Base-by-base conservation (phyloP, 2,888 invertebrate species). In the Timandra comae region DNA sequence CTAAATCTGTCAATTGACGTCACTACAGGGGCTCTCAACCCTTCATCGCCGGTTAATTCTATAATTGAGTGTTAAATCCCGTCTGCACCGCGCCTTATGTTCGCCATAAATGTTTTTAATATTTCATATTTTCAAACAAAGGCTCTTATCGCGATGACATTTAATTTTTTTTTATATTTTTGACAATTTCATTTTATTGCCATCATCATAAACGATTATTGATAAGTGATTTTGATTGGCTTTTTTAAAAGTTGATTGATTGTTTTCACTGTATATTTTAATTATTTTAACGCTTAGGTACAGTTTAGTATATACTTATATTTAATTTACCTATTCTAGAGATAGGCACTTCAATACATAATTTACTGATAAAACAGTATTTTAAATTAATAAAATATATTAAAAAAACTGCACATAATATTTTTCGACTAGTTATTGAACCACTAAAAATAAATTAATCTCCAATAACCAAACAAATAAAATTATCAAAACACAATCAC, bases 41-140 rank as follows among this genome's bases (percentile, higher is more conserved):
- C 81, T 82, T 81, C 77, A 74, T 44, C 67, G 58, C 60, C 55
- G 70, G 73, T 78, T 84, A 82, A 84, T 82, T 77, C 75, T 67
- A 82, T 84, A 82, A 84, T 84, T 84, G 84, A 82, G 81, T 81
- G 81, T 78, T 80, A 81, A 82, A 77, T 76, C 81, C 67, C 59
- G 56, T 54, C 57, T 65, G 64, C 78, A 73, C 75, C 67, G 78
- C 67, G 73, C 61, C 60, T 52, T 56, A 59, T 64, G 68, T 74
- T 79, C 79, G 76, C 82, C 76, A 77, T 77, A 61, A 74, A n/a
- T n/a, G n/a, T n/a, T 3, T 16, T 16, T 16, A 16, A 16, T 16
- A 16, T 16, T 16, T 16, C 16, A 1, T 16, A 16, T 6, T 16
- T 6, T 16, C 16, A 3, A 16, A 6, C 16, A 16, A 6, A 36